phyloP scores from a whole-genome alignment of 2,113 vertebrate species.

The Catharus minimus region DNA sequence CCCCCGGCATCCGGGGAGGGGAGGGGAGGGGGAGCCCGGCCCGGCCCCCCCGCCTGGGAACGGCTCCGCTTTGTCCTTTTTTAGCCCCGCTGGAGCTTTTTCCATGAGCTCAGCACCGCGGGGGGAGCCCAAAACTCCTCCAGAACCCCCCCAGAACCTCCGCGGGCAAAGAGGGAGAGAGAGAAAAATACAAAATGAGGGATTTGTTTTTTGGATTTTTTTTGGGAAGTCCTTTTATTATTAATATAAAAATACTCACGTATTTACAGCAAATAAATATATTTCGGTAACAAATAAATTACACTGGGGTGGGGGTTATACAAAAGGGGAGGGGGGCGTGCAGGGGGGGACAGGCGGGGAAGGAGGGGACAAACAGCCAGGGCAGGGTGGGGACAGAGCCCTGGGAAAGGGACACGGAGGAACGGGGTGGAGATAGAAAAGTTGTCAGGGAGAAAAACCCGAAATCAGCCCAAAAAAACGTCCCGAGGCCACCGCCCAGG shows the following conservation, averaged over 20 bases:
- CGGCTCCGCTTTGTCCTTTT: neutral
- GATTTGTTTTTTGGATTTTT: too few relatives aligned
- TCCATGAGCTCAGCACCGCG: neutral
- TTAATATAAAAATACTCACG: too few relatives aligned
- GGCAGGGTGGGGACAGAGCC: neutral
- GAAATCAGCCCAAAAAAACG: neutral
- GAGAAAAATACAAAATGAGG: too few relatives aligned
- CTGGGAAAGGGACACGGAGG: neutral
- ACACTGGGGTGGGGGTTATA: too few relatives aligned
- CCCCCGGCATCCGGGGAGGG: neutral
- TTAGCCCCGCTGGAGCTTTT: neutral
- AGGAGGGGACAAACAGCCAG: neutral
- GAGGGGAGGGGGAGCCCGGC: neutral
- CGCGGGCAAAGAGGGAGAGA: too few relatives aligned
- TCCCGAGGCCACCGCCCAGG: neutral
- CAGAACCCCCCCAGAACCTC: neutral
- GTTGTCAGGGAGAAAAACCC: constrained; percentile 2
- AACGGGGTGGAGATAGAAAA: neutral
- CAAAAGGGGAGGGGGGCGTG: too few relatives aligned
- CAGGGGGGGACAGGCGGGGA: neutral
- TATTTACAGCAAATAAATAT: too few relatives aligned
- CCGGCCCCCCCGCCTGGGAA: neutral
- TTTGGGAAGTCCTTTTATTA: too few relatives aligned
- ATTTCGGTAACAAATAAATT: too few relatives aligned
- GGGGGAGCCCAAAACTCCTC: neutral